A percentile compares a stretch with the other conserved stretches of the same genome.
Evolutionary conservation across 2,113 vertebrate species (phyloP).

Genomic region (Mustelus asterias): DNA sequence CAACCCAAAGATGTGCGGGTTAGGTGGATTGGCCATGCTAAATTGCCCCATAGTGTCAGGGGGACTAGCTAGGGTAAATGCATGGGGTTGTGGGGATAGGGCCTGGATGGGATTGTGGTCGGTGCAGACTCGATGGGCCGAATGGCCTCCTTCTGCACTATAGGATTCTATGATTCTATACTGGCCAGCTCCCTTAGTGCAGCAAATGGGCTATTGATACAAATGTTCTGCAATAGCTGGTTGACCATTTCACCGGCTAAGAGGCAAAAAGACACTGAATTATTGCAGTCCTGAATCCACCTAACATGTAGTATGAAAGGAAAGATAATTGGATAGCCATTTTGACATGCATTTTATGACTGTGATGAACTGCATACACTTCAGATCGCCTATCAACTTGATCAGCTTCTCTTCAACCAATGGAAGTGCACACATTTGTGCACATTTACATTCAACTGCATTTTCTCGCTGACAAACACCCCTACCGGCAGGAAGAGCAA

Average conservation of each 20-base stretch:
- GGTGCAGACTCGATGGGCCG: no score
- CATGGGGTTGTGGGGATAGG: no score
- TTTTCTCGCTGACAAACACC: not conserved
- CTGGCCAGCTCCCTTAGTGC: not conserved
- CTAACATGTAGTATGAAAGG: not conserved
- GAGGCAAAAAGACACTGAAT: not conserved
- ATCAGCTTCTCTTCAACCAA: not conserved
- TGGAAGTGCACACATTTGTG: not conserved
- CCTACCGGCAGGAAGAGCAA: not conserved
- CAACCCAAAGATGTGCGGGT: no score
- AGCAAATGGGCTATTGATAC: not conserved
- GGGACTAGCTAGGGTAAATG: no score
- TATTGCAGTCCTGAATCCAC: not conserved
- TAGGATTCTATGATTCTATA: no score
- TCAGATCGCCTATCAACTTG: not conserved
- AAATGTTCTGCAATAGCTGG: no score
- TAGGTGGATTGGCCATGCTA: no score
- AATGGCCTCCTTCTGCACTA: no score
- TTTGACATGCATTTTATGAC: not conserved
- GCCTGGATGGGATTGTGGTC: no score
- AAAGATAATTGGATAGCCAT: no score
- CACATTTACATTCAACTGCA: not conserved
- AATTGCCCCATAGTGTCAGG: no score
- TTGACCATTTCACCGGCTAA: not conserved
- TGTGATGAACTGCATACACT: not conserved